Percentiles rank a stretch among this genome's conserved stretches.
Conservation (phyloP, 1,140 invertebrate species). For the Reticulitermes speratus region DNA sequence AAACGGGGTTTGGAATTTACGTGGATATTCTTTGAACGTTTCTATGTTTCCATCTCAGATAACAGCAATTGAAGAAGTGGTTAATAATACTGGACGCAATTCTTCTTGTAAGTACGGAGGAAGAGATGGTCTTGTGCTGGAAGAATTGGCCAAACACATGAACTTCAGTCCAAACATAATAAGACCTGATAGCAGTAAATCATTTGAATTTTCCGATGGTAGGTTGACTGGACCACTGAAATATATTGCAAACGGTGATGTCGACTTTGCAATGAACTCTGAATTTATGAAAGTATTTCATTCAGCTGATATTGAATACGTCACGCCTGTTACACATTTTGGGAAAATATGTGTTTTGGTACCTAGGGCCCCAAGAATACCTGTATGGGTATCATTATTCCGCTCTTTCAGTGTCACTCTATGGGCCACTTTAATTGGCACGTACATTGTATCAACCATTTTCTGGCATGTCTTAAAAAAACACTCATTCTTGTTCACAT, state of each 20-base stretch:
- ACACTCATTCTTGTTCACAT: too few species aligned
- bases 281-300: neutral
- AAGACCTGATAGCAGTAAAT: neutral
- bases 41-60: neutral
- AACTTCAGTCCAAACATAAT: neutral
- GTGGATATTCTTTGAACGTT: neutral
- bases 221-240: neutral
- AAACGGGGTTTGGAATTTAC: neutral
- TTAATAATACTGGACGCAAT: neutral
- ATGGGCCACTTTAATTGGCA: neutral
- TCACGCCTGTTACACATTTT: neutral
- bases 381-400: neutral
- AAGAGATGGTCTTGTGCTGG: neutral
- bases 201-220: neutral
- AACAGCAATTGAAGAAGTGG: neutral
- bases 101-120: neutral
- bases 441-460: neutral
- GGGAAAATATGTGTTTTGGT: neutral
- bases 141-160: neutral
- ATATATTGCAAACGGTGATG: neutral
- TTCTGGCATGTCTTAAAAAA: neutral
- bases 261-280: slow-evolving; percentile 13
- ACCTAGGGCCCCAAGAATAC: neutral
- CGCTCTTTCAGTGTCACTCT: neutral
- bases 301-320: neutral